Conservation (phyloP, 2,888 invertebrate species). For the Synanthedon formicaeformis region DNA sequence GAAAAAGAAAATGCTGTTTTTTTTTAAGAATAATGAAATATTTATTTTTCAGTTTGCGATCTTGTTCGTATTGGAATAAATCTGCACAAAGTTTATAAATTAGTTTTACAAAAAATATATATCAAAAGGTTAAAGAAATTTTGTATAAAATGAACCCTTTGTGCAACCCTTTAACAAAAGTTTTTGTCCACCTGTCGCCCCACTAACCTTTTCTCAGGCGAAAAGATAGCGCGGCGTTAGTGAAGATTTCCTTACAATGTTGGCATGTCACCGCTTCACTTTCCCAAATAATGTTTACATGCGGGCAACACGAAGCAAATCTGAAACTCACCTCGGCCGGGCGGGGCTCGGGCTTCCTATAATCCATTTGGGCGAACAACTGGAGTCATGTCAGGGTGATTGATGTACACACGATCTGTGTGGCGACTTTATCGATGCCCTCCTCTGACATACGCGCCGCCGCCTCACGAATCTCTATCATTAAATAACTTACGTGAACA, state of each 20-base stretch:
- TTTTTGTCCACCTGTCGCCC: not conserved
- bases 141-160: too few species aligned
- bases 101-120: too few species aligned
- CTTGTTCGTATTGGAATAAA: too few species aligned
- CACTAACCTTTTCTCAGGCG: not conserved
- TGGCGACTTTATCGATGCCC: constrained; percentile 52
- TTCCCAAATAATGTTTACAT: constrained; percentile 59
- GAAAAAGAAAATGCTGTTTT: too few species aligned
- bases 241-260: constrained; percentile 38
- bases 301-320: constrained; percentile 52
- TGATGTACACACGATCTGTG: constrained; percentile 54
- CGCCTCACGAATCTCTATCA: constrained; percentile 1
- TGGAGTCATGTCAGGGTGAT: constrained; percentile 64
- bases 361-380: constrained; percentile 67
- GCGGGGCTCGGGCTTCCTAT: constrained; percentile 44
- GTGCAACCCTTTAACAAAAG: not conserved
- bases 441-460: constrained; percentile 26
- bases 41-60: too few species aligned
- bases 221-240: constrained; percentile 18
- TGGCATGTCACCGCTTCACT: constrained; percentile 52
- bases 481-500: too few species aligned
- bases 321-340: constrained; percentile 41
- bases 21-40: too few species aligned
- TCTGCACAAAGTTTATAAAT: too few species aligned
- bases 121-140: too few species aligned